Evolutionary conservation across 1,140 invertebrate genomes (phyloP).

Genomic region (Drosophila suzukii): DNA sequence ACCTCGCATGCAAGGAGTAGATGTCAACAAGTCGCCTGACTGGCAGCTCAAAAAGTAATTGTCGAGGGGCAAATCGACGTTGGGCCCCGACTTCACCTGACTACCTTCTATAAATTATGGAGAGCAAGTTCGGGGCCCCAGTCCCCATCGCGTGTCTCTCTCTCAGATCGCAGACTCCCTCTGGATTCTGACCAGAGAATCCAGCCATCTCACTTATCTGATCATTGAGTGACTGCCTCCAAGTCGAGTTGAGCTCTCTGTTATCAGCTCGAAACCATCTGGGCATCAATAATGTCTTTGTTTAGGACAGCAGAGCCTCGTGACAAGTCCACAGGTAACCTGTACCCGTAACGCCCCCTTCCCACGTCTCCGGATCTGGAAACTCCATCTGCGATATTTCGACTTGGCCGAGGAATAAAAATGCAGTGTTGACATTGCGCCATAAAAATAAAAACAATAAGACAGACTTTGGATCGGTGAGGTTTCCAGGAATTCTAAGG

Average conservation of each 20-base stretch:
- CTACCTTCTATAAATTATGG: conserved; percentile 81
- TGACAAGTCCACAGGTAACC: conserved; percentile 52
- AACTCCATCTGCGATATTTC: conserved; percentile 28
- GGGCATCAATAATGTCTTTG: conserved; percentile 82
- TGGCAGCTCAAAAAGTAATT: conserved; percentile 76
- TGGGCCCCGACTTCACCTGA: conserved; percentile 71
- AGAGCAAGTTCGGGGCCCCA: conserved; percentile 45
- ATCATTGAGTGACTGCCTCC: conserved; percentile 58
- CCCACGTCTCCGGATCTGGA: not conserved
- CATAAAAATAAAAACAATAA: conserved; percentile 72
- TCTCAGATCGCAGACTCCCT: conserved; percentile 24
- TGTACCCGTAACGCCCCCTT: conserved; percentile 7
- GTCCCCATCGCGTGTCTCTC: conserved; percentile 32
- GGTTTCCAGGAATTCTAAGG: conserved; percentile 37
- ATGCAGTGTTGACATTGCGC: conserved; percentile 78
- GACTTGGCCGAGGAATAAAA: conserved; percentile 38
- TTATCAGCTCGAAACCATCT: conserved; percentile 71
- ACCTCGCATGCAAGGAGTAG: conserved; percentile 42
- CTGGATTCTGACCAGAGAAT: conserved; percentile 4
- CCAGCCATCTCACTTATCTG: conserved; percentile 51
- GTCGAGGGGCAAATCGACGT: conserved; percentile 45
- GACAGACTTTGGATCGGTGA: conserved; percentile 4
- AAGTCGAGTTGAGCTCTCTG: conserved; percentile 23
- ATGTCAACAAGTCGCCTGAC: conserved; percentile 79
- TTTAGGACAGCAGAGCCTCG: conserved; percentile 57